Evolutionary conservation across 2,888 invertebrate species (phyloP).

Genomic region (Drosophila formosana): DNA sequence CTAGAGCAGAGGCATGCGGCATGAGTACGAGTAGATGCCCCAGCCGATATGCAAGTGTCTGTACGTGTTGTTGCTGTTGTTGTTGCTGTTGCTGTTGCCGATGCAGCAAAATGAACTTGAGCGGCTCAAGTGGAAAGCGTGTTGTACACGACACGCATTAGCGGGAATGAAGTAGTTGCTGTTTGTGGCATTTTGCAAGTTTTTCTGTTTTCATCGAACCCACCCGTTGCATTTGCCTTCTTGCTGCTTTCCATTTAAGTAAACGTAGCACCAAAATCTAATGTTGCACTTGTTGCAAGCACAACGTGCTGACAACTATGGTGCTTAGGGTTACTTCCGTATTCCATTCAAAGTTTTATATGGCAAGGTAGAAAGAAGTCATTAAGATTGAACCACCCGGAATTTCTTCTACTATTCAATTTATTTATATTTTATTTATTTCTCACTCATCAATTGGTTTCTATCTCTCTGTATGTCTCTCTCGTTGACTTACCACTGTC

Average conservation of each 20-base stretch:
- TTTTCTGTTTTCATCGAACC: conserved; percentile 71
- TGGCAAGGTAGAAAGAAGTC: not conserved
- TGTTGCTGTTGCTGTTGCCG: conserved; percentile 5
- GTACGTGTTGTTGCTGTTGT: not conserved
- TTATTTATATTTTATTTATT: not conserved
- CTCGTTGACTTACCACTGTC: not conserved
- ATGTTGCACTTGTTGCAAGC: conserved; percentile 65
- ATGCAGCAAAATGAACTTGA: conserved; percentile 30
- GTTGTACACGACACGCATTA: conserved; percentile 82
- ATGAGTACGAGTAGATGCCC: conserved; percentile 18
- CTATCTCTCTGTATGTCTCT: not conserved
- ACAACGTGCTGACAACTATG: conserved; percentile 23
- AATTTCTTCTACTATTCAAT: not conserved
- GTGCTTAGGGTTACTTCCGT: conserved; percentile 53
- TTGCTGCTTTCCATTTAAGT: conserved; percentile 68
- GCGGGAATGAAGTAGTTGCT: conserved; percentile 78
- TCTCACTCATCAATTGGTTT: not conserved
- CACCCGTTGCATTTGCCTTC: conserved; percentile 39
- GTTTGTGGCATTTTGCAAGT: conserved; percentile 37
- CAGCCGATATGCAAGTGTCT: conserved; percentile 33
- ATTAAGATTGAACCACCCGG: not conserved
- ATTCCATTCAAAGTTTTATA: conserved; percentile 15
- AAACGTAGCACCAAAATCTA: conserved; percentile 57
- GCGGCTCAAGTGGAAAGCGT: conserved; percentile 74
- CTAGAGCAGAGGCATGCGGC: conserved; percentile 32